These are phyloP conservation scores for Cardiocondyla obscurior DNA, from an alignment of 1,140 invertebrate species.

Conservation along the genomic window DNA sequence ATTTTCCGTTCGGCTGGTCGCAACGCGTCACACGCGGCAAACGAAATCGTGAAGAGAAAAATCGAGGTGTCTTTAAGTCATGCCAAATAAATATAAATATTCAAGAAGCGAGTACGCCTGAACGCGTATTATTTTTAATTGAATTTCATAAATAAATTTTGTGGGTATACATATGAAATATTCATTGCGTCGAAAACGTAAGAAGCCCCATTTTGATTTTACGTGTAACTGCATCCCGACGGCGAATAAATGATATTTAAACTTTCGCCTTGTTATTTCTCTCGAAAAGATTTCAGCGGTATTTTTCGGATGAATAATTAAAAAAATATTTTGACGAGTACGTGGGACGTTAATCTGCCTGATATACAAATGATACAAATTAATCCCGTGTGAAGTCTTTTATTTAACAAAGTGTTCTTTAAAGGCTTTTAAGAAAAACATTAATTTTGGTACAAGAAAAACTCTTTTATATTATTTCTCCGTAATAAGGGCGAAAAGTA, in stretches of 20 bases:
- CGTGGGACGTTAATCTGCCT: too few species aligned
- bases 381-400: not conserved
- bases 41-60: not conserved
- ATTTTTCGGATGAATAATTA: not conserved
- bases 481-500: not conserved
- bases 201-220: not conserved
- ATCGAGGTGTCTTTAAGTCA: not conserved
- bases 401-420: not conserved
- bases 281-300: not conserved
- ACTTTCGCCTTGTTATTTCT: not conserved
- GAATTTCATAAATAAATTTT: not conserved
- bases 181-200: not conserved
- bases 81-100: not conserved
- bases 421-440: not conserved
- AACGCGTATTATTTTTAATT: not conserved
- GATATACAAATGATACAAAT: not conserved
- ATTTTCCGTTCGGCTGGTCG: conserved; percentile 8
- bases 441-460: conserved; percentile 11
- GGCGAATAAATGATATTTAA: not conserved
- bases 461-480: conserved; percentile 12
- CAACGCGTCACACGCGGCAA: not conserved
- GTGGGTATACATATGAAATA: not conserved
- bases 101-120: not conserved
- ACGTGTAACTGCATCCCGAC: not conserved
- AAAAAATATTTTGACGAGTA: too few species aligned